Percentiles rank a stretch among this genome's conserved stretches.
phyloP scores from a whole-genome alignment of 2,797 vertebrate species.

The Acridotheres tristis region DNA sequence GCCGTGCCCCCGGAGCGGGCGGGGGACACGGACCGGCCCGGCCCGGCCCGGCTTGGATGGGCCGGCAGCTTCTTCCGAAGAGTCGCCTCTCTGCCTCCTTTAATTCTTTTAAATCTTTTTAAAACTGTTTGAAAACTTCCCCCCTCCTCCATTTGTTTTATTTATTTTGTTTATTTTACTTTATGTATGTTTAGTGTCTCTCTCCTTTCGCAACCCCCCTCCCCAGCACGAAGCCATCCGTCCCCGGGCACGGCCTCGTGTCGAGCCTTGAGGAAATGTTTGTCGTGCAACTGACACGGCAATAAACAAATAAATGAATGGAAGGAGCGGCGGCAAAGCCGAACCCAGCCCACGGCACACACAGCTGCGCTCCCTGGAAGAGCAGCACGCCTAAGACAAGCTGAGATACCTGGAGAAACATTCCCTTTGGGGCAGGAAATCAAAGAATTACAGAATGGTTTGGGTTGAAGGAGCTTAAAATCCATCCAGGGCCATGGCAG shows the following conservation, averaged over 20 bases:
- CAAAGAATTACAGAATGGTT: not conserved
- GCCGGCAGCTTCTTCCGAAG: accelerated
- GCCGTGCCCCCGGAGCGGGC: not conserved
- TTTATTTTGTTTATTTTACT: not conserved
- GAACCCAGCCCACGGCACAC: not conserved
- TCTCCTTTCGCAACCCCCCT: not conserved
- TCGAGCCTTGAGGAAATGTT: not conserved
- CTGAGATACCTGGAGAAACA: not conserved
- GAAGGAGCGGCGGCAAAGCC: not conserved
- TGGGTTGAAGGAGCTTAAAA: not conserved
- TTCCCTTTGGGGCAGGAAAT: not conserved
- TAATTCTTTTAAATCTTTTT: not conserved
- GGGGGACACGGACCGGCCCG: not conserved
- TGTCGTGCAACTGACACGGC: not conserved
- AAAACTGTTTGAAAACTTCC: not conserved
- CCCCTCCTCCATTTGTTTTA: too few species aligned
- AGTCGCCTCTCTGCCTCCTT: not conserved
- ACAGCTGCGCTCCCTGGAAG: not conserved
- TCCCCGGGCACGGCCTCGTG: not conserved
- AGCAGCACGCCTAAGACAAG: accelerated
- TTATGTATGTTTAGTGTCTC: accelerated
- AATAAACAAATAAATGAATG: not conserved
- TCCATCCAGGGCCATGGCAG: not conserved
- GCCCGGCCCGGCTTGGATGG: accelerated
- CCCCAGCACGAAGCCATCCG: not conserved